Conservation (phyloP, 1,140 invertebrate genomes). For the Ips typographus region DNA sequence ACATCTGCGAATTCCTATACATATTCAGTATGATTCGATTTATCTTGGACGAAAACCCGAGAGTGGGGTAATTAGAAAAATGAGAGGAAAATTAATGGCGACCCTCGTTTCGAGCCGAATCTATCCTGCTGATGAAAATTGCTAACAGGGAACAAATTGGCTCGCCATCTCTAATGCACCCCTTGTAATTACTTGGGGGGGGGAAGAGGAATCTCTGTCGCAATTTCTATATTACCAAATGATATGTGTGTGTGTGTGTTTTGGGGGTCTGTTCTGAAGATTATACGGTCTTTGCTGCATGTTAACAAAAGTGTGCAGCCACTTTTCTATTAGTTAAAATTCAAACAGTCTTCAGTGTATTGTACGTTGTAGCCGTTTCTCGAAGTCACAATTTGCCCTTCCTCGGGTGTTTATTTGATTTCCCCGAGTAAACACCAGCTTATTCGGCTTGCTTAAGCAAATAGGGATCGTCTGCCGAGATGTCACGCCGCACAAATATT, state of each 20-base stretch:
- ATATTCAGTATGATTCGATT: too few relatives aligned
- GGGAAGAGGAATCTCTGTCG: conserved; percentile 7
- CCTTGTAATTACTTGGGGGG: conserved; percentile 13
- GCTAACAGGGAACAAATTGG: conserved; percentile 13
- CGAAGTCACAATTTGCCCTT: conserved; percentile 11
- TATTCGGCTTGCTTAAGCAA: conserved; percentile 27
- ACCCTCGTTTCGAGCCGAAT: conserved; percentile 17
- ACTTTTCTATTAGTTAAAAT: too few relatives aligned
- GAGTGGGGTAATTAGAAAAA: conserved; percentile 5
- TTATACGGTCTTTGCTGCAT: too few relatives aligned
- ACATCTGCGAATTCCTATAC: too few relatives aligned
- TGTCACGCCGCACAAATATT: conserved; percentile 23
- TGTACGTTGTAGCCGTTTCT: conserved; percentile 3
- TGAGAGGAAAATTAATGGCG: conserved; percentile 18
- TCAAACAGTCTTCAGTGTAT: too few relatives aligned
- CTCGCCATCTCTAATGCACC: conserved; percentile 20
- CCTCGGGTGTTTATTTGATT: conserved; percentile 21
- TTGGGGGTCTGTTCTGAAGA: too few relatives aligned
- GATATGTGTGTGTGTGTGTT: conserved; percentile 2
- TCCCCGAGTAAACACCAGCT: conserved; percentile 16
- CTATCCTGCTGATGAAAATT: conserved; percentile 22
- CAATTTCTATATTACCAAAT: conserved; percentile 23
- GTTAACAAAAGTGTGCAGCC: too few relatives aligned
- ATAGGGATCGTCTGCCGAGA: conserved; percentile 22
- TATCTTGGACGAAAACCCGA: neutral